Base-by-base conservation (phyloP, 2,888 invertebrate genomes). In the Acrobasis suavella region DNA sequence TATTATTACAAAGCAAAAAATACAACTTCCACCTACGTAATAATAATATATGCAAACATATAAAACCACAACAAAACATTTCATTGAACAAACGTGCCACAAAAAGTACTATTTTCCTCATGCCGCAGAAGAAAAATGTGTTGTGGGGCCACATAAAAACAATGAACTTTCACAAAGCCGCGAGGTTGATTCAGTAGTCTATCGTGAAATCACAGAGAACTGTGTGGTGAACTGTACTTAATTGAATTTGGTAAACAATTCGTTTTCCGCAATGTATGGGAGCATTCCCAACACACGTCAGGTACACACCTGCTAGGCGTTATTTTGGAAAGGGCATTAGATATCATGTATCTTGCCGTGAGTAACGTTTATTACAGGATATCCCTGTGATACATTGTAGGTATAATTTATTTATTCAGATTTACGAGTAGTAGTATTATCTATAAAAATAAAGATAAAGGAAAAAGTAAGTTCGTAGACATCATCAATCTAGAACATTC, bases 241-340 rank as follows among this genome's bases (percentile, higher is more conserved):
- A 91, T 90, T 89, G 85, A 82, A 87, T 91, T 91, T 89, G 77
- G 83, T 83, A 82, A 89, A 90, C 91, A 91, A 91, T 92, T 80
- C 83, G 82, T 92, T 89, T 83, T 80, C 77, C 83, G 78, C 74
- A 72, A 67, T 68, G 71, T 66, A 67, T 39, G 69, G 69, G 74
- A 76, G 76, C 80, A 86, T 85, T 85, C 85, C 68, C 70, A 77
- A 78, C 85, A 83, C 83, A 83, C 70, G 72, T 66, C 12, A 55
- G 49, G 51, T 51, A 51, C 39, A 71, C 90, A 89, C 86, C 87
- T 88, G 86, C 76, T 84, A 71, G 62, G 15, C 65, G 70, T 69
- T 66, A 69, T 75, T 80, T 82, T 80, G 78, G 49, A 37, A 14
- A 22, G 39, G 46, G 15, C 15, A 50, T 49, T 58, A 58, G 16